phyloP scores from a whole-genome alignment of 2,797 vertebrate genomes.

The Acanthiza pusilla region DNA sequence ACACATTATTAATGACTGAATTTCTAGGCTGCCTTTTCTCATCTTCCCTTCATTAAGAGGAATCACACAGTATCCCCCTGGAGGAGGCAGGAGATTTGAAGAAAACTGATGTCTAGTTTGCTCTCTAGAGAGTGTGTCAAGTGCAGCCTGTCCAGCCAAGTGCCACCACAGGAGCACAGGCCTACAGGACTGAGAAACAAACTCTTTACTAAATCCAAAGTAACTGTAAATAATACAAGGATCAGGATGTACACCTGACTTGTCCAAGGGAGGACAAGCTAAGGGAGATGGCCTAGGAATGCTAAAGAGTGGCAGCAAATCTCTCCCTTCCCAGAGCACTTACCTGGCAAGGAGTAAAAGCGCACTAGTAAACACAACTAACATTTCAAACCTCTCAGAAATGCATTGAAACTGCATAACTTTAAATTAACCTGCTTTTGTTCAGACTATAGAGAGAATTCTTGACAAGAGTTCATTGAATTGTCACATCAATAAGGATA shows the following conservation, averaged over 20 bases:
- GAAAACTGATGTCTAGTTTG: background rate
- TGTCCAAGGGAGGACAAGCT: background rate
- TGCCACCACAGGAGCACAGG: background rate
- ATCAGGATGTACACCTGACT: background rate
- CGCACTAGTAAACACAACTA: rapidly evolving
- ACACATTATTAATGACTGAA: background rate
- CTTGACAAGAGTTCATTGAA: background rate
- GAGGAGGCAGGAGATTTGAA: background rate
- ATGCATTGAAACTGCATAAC: background rate
- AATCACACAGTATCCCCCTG: background rate
- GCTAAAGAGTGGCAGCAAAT: background rate
- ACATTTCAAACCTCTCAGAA: background rate
- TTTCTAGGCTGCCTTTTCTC: background rate
- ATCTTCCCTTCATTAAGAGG: background rate
- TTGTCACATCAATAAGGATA: background rate
- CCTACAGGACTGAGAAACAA: background rate
- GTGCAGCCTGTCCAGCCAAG: background rate
- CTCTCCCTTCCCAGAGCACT: background rate
- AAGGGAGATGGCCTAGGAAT: background rate
- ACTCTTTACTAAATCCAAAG: background rate
- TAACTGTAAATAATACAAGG: background rate
- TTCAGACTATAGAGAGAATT: background rate
- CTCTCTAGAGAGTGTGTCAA: background rate
- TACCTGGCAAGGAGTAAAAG: background rate
- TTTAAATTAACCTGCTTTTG: background rate